Evolutionary conservation across 2,797 vertebrate species (phyloP), one percentile per base, ranked within the genome.

Genomic region (Peromyscus nudipes): DNA sequence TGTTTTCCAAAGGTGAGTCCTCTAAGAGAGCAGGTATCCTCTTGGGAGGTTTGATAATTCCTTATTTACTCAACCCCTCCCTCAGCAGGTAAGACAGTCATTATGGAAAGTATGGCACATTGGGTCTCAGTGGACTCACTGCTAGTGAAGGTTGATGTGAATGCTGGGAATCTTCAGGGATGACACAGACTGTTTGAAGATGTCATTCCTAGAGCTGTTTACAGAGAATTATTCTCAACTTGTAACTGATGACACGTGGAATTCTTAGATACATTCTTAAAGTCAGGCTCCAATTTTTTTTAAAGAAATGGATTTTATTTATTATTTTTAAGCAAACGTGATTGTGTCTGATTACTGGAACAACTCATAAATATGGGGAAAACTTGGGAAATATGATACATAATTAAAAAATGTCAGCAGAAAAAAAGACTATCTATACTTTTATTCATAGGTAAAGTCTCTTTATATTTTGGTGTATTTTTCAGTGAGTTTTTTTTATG

Each of bases 201-300:
- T 84, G 29, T 29, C 16, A 82, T 91, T 84, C 31, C 31, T 37
- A 27, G 29, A 89, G 7, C 23, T 71, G 23, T 69, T 86, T 89
- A 27, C 3, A 17, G 77, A 43, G 23, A 7, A 55, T 93, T 55
- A n/a, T 21, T 75, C 3, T 95, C 21, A 82, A 84, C 25, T n/a
- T 93, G 40, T 12, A 79, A 0, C 25, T 82, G 73, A 31, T 49
- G 37, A 88, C 37, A 46, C 67, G 75, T 55, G 19, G 79, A 88
- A 92, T 64, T 81, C 60, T 91, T 91, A 34, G 81, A 84, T 14
- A 71, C 17, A 43, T 92, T 88, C 31, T 92, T 92, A 75, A 91
- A 96, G 52, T 91, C 40, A 40, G 6, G 84, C n/a, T 10, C 49
- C 49, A 71, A 75, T 43, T 86, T 19, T 84, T 81, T 89, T 89